A percentile compares a stretch with the other conserved stretches of the same genome.
Conservation (phyloP, 2,113 vertebrate genomes). For the Grammomys dolichurus region DNA sequence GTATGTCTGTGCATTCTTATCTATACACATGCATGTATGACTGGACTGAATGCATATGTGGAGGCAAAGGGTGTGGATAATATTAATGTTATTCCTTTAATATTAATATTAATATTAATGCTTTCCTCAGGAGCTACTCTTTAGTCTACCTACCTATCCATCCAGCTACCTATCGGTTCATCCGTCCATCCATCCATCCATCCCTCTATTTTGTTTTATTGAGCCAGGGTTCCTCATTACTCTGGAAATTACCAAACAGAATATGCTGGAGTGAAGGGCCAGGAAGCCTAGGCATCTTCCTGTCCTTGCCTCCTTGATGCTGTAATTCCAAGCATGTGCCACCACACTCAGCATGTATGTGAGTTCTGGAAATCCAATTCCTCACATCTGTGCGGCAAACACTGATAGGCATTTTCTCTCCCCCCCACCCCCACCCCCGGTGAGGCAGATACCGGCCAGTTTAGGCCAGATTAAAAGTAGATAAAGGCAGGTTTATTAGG, state of each 20-base stretch:
- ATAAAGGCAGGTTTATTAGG: no score
- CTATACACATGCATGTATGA: not conserved
- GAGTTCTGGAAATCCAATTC: not conserved
- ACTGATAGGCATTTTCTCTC: no score
- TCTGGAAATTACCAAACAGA: not conserved
- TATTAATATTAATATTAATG: no score
- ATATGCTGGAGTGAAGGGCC: not conserved
- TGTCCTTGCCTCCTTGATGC: not conserved
- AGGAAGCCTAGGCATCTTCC: not conserved
- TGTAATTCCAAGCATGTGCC: not conserved
- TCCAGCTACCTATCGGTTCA: no score
- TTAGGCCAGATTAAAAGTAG: no score
- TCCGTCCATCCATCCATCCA: no score
- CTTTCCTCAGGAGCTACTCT: not conserved
- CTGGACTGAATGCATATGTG: not conserved
- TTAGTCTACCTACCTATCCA: not conserved
- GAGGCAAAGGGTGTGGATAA: not conserved
- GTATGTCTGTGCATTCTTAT: not conserved
- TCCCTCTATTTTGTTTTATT: not conserved
- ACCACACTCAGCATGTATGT: not conserved
- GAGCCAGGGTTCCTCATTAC: not conserved
- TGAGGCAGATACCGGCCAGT: no score
- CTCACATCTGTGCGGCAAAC: not conserved
- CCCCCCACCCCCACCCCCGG: no score
- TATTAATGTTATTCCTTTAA: not conserved